Conservation (phyloP, 2,113 vertebrate species). For the Tyto alba region DNA sequence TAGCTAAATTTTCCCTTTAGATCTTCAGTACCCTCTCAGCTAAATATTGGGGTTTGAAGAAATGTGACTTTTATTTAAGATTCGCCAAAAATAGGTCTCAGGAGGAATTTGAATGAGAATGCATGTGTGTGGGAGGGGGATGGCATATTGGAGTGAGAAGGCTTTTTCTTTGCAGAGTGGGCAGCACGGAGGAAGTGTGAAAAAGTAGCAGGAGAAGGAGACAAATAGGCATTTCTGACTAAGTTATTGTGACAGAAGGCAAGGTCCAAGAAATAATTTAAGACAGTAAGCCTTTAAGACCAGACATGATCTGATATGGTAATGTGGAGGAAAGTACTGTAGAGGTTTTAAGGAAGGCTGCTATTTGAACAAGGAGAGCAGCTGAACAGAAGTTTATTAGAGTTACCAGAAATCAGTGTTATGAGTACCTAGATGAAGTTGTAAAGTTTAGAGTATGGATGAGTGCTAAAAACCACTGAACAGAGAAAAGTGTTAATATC, state of each 20-base stretch:
- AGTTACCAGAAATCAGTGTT: neutral
- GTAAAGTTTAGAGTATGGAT: neutral
- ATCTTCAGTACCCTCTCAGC: neutral
- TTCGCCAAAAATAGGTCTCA: neutral
- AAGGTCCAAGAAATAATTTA: constrained; percentile 22
- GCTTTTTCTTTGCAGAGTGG: constrained; percentile 18
- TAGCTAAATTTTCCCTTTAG: neutral
- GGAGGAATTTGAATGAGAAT: constrained; percentile 36
- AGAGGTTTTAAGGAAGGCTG: neutral
- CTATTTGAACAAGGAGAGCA: neutral
- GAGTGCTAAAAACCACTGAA: neutral
- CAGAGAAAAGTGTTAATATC: neutral
- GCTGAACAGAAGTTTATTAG: neutral
- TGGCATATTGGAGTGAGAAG: constrained; percentile 26
- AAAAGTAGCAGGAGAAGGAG: constrained; percentile 9
- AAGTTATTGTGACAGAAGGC: constrained; percentile 16
- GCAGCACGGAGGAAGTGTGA: constrained; percentile 45
- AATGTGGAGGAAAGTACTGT: neutral
- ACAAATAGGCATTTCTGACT: constrained; percentile 37
- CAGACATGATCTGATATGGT: neutral
- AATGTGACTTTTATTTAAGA: neutral
- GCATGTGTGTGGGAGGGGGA: neutral
- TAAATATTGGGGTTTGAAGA: neutral
- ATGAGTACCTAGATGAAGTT: neutral
- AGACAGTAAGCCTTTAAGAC: neutral